These are phyloP conservation scores for Tuberolachnus salignus DNA, from an alignment of 2,888 invertebrate species.

Conservation along the genomic window DNA sequence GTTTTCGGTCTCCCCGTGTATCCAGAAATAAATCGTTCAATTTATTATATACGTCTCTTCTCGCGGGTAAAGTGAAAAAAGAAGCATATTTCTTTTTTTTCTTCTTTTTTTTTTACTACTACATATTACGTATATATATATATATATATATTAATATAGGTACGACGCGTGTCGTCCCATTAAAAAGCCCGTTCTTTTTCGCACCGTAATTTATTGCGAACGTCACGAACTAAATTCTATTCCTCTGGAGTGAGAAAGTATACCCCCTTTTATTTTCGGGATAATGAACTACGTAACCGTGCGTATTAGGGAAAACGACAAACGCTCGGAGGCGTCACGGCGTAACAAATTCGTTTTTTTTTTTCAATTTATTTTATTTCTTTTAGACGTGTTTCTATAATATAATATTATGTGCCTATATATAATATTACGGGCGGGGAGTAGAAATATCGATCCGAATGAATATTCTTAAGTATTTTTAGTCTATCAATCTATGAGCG, in stretches of 20 bases:
- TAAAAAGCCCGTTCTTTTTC: slow-evolving; percentile 52
- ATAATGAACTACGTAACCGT: slow-evolving; percentile 26
- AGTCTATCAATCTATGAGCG: too few species aligned
- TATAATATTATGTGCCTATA: too few species aligned
- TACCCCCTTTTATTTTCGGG: slow-evolving; percentile 15
- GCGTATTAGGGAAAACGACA: neutral
- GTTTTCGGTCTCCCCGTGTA: slow-evolving; percentile 31
- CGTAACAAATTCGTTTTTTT: slow-evolving; percentile 48
- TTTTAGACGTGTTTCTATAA: neutral
- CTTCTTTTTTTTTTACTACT: too few species aligned
- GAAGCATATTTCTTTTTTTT: slow-evolving; percentile 17
- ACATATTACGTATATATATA: too few species aligned
- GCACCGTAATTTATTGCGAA: slow-evolving; percentile 51
- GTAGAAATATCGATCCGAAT: too few species aligned
- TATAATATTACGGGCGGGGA: too few species aligned
- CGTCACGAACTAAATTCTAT: slow-evolving; percentile 54
- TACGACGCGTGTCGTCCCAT: slow-evolving; percentile 12
- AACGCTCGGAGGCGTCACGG: neutral
- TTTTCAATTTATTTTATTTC: too few species aligned
- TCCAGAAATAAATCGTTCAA: slow-evolving; percentile 54
- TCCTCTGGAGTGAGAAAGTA: slow-evolving; percentile 33
- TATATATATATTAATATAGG: too few species aligned
- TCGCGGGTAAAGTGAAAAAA: slow-evolving; percentile 42
- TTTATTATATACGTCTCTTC: slow-evolving; percentile 37
- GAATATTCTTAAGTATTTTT: too few species aligned